Evolutionary conservation across 2,797 vertebrate genomes (phyloP).

Genomic region (Sebastes flavidus): DNA sequence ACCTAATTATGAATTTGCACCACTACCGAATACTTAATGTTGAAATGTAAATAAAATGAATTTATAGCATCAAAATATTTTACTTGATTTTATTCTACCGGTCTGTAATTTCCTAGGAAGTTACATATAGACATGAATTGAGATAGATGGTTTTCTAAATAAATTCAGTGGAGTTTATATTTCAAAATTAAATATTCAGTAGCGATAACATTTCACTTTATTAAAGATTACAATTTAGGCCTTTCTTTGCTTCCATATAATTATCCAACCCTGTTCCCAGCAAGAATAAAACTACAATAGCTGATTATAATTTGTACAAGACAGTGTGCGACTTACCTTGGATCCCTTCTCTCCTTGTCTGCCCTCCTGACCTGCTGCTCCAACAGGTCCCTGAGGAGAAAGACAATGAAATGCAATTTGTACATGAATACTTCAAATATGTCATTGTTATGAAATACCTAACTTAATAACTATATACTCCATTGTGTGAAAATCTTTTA

Average conservation of each 20-base stretch:
- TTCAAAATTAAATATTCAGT: not conserved
- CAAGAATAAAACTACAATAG: not conserved
- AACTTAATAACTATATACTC: not conserved
- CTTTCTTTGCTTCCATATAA: not conserved
- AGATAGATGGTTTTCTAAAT: not conserved
- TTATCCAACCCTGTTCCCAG: not conserved
- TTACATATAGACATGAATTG: not conserved
- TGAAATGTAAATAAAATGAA: not conserved
- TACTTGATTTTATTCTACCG: not conserved
- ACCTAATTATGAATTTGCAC: too few species aligned
- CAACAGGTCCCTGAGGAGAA: slow-evolving; percentile 86
- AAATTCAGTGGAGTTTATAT: not conserved
- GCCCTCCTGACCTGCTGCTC: slow-evolving; percentile 88
- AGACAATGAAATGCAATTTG: not conserved
- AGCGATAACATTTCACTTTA: not conserved
- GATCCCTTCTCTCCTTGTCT: slow-evolving; percentile 96
- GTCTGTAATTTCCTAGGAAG: too few species aligned
- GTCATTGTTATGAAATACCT: not conserved
- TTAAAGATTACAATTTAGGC: not conserved
- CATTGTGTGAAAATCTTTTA: not conserved
- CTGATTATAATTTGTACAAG: not conserved
- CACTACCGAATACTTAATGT: too few species aligned
- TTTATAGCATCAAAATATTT: not conserved
- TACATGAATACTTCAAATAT: not conserved
- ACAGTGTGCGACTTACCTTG: slow-evolving; percentile 82